Base-by-base conservation (phyloP, 2,888 invertebrate genomes). In the Meta bourneti region DNA sequence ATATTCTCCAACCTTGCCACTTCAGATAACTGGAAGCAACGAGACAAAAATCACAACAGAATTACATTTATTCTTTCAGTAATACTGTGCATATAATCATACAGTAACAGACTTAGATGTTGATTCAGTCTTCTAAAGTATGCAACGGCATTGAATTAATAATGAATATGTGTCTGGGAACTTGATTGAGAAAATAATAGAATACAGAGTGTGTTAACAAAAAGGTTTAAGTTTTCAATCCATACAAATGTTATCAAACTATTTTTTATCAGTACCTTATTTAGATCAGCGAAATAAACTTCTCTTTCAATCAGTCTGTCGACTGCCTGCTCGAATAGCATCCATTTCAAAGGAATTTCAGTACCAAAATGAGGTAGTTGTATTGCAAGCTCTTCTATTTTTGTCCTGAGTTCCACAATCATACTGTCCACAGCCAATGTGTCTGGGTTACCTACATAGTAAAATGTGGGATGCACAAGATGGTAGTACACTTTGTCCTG, bases 301-400 rank as follows among this genome's bases (percentile, higher is more conserved):
- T 94, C 95, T 78, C 94, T 93, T n/a, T 94, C 94, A 19, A 94
- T 94, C 49, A 95, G 94, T 75, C 94, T 93, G 6, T 94, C 93
- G 8, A 95, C 92, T 34, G 94, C 94, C 82, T 94, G 94, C 93
- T 95, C 95, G 94, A 95, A 95, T 81, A 94, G 93, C 78, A 95
- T 94, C 95, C 95, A 95, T 88, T 94, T 94, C 16, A 94, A 93
- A 0, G 95, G 95, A 91, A 95, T 94, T 93, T 94, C 94, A 93
- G 95, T 95, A 16, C 95, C 95, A 93, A 95, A 95, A 90, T 95
- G 95, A 0, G 94, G 93, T 92, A 95, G 94, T 54, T 94, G 93
- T 48, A 94, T 93, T 2, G 94, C 94, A 13, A 94, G 94, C 69
- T 94, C 93, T 93, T 95, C 94, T 49, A 95, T 94, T 89, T 94